Base-by-base conservation (phyloP, 2,113 vertebrate species). In the Numenius arquata region DNA sequence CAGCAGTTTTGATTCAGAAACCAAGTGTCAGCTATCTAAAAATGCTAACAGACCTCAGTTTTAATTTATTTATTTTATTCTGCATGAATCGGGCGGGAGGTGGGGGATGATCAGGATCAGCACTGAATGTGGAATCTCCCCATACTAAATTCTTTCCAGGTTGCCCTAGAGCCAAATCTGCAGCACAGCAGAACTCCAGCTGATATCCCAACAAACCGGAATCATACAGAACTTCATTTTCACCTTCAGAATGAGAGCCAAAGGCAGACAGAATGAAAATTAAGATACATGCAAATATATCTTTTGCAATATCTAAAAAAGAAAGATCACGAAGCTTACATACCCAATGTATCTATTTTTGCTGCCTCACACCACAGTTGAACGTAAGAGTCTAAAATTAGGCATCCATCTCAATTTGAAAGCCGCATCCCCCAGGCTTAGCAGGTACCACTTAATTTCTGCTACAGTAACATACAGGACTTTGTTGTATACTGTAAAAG, bases 181-280 rank as follows among this genome's bases (percentile, higher is more conserved):
- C 80, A 93, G 32, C 38, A 62, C 15, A 58, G 3, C 26, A 34
- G 25, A 92, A 77, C 41, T 63, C 36, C 6, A 75, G 40, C 32
- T 22, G 38, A 25, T 36, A 84, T 6, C 55, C 9, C 1, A 2
- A 16, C 0, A 0, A 78, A 88, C 12, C 1, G 2, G 34, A 41
- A 30, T 56, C 34, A 52, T 11, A 36, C 67, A 47, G 18, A 59
- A 77, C 73, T 74, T n/a, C 9, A 45, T 26, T 79, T 88, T 71
- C 43, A 94, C 40, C 56, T 90, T 90, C 73, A 85, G 7, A 66
- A 45, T 1, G 5, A 63, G 1, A 90, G 18, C 25, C 36, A 89
- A 87, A 89, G 14, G 61, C 38, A 76, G 55, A 55, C 5, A 52
- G 50, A 75, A 78, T 8, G 88, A 74, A 91, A 94, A 77, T 30